Conservation (phyloP, 2,888 invertebrate genomes). For the Pseudoips prasinana region DNA sequence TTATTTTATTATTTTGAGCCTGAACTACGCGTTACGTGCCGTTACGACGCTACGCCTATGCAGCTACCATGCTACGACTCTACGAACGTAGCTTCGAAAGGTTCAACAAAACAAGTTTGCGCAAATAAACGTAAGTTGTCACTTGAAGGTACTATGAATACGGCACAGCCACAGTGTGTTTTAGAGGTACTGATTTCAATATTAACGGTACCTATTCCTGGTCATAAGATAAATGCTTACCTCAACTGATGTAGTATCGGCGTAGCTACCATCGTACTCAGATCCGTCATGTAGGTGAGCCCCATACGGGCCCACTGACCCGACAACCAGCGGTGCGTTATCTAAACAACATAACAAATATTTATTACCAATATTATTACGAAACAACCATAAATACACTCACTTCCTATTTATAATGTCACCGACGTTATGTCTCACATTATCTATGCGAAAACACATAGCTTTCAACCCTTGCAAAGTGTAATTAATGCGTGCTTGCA, state of each 20-base stretch:
- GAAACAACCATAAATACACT: constrained; percentile 12
- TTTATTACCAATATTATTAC: constrained; percentile 1
- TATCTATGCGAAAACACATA: constrained; percentile 39
- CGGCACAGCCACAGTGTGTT: too few species aligned
- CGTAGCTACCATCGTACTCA: constrained; percentile 95
- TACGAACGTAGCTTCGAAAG: too few species aligned
- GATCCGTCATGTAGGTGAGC: constrained; percentile 95
- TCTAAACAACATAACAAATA: constrained; percentile 30
- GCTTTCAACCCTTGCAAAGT: constrained; percentile 59
- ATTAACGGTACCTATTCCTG: too few species aligned
- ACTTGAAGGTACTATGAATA: too few species aligned
- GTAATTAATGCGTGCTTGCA: constrained; percentile 78
- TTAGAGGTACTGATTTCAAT: too few species aligned
- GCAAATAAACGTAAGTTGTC: too few species aligned
- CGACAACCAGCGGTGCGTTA: constrained; percentile 86
- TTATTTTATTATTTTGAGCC: too few species aligned
- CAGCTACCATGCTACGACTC: too few species aligned
- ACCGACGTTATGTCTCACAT: constrained; percentile 32
- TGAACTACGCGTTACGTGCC: too few species aligned
- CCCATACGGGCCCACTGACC: constrained; percentile 96
- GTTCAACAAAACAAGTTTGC: too few species aligned
- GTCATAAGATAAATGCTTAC: constrained; percentile 43
- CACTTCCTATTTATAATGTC: constrained; percentile 20
- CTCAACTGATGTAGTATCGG: constrained; percentile 84
- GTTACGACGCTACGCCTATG: too few species aligned